A percentile compares a stretch with the other conserved stretches of the same genome.
These are phyloP conservation scores for Megaptera novaeangliae DNA, from an alignment of 2,113 vertebrate species.

Conservation along the genomic window DNA sequence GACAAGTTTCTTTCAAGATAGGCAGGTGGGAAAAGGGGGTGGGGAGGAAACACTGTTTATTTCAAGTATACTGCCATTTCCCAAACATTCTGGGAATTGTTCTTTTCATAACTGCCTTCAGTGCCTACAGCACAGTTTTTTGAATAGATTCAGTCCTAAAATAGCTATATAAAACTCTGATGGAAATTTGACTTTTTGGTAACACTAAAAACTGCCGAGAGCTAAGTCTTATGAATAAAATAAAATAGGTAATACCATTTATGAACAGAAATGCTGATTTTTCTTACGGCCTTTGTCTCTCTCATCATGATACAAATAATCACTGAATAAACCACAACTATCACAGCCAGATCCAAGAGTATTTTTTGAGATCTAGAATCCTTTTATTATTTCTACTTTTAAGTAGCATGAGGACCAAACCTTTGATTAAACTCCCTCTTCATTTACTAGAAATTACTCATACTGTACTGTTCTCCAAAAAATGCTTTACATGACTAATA, in stretches of 20 bases:
- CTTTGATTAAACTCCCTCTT: background rate
- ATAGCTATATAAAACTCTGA: slow-evolving; percentile 33
- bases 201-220: slow-evolving; percentile 19
- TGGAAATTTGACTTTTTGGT: background rate
- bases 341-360: background rate
- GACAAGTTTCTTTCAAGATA: background rate
- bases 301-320: background rate
- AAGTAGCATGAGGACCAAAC: background rate
- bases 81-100: background rate
- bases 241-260: background rate
- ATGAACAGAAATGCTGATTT: background rate
- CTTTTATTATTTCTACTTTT: background rate
- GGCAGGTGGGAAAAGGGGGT: background rate
- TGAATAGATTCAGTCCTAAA: slow-evolving; percentile 40
- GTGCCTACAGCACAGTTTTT: background rate
- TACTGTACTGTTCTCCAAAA: background rate
- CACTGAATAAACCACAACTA: background rate
- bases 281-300: background rate
- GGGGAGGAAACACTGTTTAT: background rate
- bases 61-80: background rate
- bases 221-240: background rate
- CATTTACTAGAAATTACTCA: background rate
- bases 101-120: background rate
- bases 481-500: background rate
- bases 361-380: background rate